These are phyloP conservation scores for Coenonympha arcania DNA, from an alignment of 2,888 invertebrate genomes.

Conservation along the genomic window DNA sequence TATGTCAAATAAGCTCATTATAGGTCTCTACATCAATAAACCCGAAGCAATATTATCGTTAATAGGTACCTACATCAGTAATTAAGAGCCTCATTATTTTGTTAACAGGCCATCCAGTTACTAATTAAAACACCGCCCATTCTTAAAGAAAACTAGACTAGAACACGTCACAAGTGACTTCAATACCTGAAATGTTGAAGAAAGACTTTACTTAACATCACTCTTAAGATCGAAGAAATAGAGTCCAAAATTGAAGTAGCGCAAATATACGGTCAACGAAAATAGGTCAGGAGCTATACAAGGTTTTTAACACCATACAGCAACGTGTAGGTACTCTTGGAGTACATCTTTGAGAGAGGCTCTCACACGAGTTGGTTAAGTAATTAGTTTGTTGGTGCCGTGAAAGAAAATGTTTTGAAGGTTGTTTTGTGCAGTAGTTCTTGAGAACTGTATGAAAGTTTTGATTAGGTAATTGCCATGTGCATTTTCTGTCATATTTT, in stretches of 20 bases:
- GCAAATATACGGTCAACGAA: conserved; percentile 14
- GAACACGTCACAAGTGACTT: conserved; percentile 1
- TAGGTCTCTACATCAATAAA: too few relatives aligned
- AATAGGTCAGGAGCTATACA: conserved; percentile 22
- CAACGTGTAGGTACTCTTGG: conserved; percentile 12
- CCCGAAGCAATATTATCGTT: too few relatives aligned
- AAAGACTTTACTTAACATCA: background rate
- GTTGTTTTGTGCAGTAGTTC: conserved; percentile 24
- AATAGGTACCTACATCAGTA: too few relatives aligned
- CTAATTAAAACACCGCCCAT: background rate
- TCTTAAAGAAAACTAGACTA: background rate
- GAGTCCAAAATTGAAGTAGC: conserved; percentile 9
- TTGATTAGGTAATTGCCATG: background rate
- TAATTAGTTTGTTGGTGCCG: conserved; percentile 7
- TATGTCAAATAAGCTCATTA: too few relatives aligned
- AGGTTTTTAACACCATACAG: conserved; percentile 14
- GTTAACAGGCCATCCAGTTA: background rate
- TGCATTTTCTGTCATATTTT: background rate
- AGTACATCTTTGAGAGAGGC: conserved; percentile 21
- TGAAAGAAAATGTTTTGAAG: conserved; percentile 4
- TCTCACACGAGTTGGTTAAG: conserved; percentile 14
- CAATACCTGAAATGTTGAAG: conserved; percentile 3
- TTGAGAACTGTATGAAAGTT: background rate
- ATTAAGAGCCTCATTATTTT: background rate
- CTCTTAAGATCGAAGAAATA: background rate